Evolutionary conservation across 2,797 vertebrate genomes (phyloP), one percentile per base, ranked within the genome.

Genomic region (Phoeniculus purpureus): DNA sequence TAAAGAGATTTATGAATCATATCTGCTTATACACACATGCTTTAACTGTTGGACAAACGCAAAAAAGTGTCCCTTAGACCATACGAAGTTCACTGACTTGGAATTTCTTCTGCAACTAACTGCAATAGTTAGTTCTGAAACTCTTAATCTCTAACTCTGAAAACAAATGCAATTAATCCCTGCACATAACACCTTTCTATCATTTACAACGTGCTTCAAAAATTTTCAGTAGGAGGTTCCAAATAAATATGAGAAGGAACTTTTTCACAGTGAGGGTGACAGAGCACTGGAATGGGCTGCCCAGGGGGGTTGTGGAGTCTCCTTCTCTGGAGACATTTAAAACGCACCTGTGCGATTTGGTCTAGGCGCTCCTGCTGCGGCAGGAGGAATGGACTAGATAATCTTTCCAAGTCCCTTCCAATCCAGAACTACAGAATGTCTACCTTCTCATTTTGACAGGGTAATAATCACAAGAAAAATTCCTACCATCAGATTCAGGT

Each of bases 401-500:
- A 37, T 37, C 37, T 37, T 37, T 37, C 37, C 37, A 37, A 37
- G 37, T 37, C 37, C 37, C 9, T 37, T 37, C 37, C 37, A 37
- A 37, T 37, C 37, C 37, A 37, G 14, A 68, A 82, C 17, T 26
- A 31, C 15, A 37, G 8, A 93, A 77, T 23, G 54, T 21, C 47
- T 19, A 72, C 2, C 8, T 3, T 60, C 23, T 3, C 3, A 58
- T 83, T 94, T 83, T 78, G 32, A 78, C 4, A n/a, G 15, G 16
- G 15, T 43, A 83, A 58, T 6, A 27, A 15, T 9, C 32, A 22
- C 45, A 23, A 66, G 77, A 68, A 27, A 16, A 86, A n/a, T 90
- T 43, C 97, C 92, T 96, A 99, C 99, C 99, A 98, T 98, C 97
- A 94, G 97, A 96, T 25, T 98, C 98, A 90, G 99, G 98, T 89